phyloP scores from a whole-genome alignment of 2,113 vertebrate genomes.

The Elaphurus davidianus region DNA sequence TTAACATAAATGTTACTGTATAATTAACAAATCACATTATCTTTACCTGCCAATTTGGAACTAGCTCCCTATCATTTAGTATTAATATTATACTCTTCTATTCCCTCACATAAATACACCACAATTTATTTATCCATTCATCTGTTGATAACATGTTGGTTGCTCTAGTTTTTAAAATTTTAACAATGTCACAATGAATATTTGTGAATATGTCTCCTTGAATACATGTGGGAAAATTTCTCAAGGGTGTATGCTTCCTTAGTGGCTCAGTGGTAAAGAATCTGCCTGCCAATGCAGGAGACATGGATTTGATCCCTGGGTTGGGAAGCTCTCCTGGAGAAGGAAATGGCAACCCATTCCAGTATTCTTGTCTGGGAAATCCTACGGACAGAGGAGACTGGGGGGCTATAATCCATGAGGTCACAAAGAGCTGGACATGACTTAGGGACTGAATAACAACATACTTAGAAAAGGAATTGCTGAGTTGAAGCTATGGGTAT shows the following conservation, averaged over 20 bases:
- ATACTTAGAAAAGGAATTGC: background rate
- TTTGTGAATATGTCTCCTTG: background rate
- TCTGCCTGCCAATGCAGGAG: background rate
- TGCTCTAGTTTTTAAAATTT: conserved; percentile 8
- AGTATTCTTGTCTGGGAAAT: background rate
- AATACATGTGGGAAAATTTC: background rate
- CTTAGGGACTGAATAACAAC: background rate
- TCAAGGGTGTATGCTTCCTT: background rate
- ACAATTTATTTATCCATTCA: background rate
- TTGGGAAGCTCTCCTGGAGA: background rate
- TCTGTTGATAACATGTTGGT: background rate
- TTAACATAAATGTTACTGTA: background rate
- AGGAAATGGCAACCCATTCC: background rate
- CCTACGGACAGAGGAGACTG: background rate
- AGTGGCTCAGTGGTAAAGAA: background rate
- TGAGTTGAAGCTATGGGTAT: background rate
- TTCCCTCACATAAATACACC: background rate
- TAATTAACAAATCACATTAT: background rate
- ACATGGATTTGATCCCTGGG: background rate
- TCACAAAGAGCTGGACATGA: background rate
- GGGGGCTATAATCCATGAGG: background rate
- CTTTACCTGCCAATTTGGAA: background rate
- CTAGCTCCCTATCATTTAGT: background rate
- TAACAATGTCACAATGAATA: background rate
- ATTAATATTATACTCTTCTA: background rate